phyloP scores from a whole-genome alignment of 1,140 invertebrate species.

The Ips nitidus region DNA sequence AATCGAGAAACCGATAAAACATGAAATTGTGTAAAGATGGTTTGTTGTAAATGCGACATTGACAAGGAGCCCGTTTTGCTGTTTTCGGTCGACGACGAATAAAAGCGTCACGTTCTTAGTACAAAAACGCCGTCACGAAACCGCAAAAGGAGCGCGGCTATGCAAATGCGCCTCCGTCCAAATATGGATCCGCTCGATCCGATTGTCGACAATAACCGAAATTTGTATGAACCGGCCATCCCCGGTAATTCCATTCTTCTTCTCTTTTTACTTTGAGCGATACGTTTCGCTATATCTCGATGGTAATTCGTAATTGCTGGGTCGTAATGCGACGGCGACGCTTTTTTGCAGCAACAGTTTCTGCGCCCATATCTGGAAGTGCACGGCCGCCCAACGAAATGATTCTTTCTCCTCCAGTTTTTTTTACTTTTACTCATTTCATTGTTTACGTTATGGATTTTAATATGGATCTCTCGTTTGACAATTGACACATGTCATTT shows the following conservation, averaged over 20 bases:
- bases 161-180: slow-evolving; percentile 18
- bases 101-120: slow-evolving; percentile 26
- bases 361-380: slow-evolving; percentile 7
- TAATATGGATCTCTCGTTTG: not conserved
- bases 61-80: slow-evolving; percentile 14
- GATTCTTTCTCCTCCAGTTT: not conserved
- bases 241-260: slow-evolving; percentile 11
- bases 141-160: slow-evolving; percentile 22
- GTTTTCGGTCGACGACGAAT: slow-evolving; percentile 13
- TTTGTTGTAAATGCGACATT: not conserved
- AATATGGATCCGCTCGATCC: slow-evolving; percentile 18
- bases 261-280: slow-evolving; percentile 8
- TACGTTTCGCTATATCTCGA: slow-evolving; percentile 21
- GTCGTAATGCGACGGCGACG: not conserved
- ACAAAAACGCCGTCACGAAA: slow-evolving; percentile 23
- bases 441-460: slow-evolving; percentile 4
- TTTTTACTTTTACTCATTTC: not conserved
- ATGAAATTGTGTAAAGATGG: not conserved
- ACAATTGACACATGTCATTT: too few species aligned
- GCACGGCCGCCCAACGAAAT: not conserved
- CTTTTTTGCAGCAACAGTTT: slow-evolving; percentile 5
- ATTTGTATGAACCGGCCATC: slow-evolving; percentile 23
- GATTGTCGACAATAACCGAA: slow-evolving; percentile 21
- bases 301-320: slow-evolving; percentile 25
- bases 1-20: too few species aligned